Evolutionary conservation across 2,888 invertebrate species (phyloP).

Genomic region (Drosophila suboccidentalis): DNA sequence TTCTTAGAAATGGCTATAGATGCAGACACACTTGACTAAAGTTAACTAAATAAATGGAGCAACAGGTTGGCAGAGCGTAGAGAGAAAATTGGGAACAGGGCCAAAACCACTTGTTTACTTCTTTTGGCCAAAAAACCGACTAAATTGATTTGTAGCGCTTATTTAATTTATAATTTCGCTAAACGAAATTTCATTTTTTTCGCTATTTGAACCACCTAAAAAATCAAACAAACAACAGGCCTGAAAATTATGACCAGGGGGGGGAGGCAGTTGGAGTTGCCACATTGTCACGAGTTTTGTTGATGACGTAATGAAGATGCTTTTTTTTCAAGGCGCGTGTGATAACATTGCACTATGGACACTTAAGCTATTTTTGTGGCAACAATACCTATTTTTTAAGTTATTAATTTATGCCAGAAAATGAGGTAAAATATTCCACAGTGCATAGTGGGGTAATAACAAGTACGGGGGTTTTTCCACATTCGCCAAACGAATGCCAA

Average conservation of each 20-base stretch:
- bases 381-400: background rate
- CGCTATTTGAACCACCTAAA: no score
- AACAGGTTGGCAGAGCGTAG: background rate
- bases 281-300: constrained; percentile 56
- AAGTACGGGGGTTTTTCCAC: constrained; percentile 51
- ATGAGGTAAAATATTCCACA: background rate
- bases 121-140: constrained; percentile 1
- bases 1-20: background rate
- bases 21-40: background rate
- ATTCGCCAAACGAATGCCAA: constrained; percentile 34
- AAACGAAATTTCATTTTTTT: constrained; percentile 60
- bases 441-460: constrained; percentile 17
- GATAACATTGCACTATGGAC: constrained; percentile 7
- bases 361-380: background rate
- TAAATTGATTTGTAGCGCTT: constrained; percentile 53
- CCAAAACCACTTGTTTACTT: constrained; percentile 35
- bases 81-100: constrained; percentile 1
- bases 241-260: background rate
- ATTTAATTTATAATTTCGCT: constrained; percentile 63
- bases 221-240: constrained; percentile 19
- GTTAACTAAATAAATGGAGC: constrained; percentile 4
- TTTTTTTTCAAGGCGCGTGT: constrained; percentile 44
- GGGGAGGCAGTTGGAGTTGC: constrained; percentile 6
- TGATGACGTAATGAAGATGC: constrained; percentile 57
- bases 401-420: background rate